Base-by-base conservation (phyloP, 2,888 invertebrate genomes). In the Meghimatium bilineatum region DNA sequence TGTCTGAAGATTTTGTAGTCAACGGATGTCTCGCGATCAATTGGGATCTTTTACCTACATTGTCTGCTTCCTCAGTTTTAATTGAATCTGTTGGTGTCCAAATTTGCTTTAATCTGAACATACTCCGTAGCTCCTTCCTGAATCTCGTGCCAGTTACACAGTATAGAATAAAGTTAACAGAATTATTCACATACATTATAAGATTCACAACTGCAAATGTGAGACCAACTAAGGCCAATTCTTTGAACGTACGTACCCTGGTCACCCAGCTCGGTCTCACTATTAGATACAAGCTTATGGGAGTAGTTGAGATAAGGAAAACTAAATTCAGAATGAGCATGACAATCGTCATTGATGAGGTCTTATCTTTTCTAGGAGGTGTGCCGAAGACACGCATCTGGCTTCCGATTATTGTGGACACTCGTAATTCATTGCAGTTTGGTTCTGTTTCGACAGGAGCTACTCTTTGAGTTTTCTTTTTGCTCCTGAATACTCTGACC, bases 81-180 rank as follows among this genome's bases (percentile, higher is more conserved):
- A 20, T 23, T 20, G 34, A 20, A 32, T 20, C 26, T 23, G 49
- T 10, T 5, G 32, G 32, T 20, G 32, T 3, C 32, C 74, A 14
- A 17, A 17, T 29, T 1, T 23, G 14, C 0, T 71, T 67, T 52
- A 44, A 86, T n/a, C 85, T 85, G 34, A 89, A 88, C 67, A 90
- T 81, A 38, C 80, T 76, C 76, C 85, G 82, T 20, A 90, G 87
- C 72, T 90, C 90, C 14, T 86, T 84, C 67, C 91, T 84, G 84
- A 91, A 91, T 29, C 89, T 87, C 12, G 89, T 87, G 0, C 91
- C 91, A 69, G 90, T 90, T 10, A 91, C 76, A 84, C 91, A 91
- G 80, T 91, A 91, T 29, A 91, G 78, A 3, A 91, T 78, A 83
- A 91, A 91, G 85, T 90, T 90, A 26, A 90, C 63, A 32, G 90